phyloP scores from a whole-genome alignment of 2,113 vertebrate genomes.

The Spermophilus dauricus region DNA sequence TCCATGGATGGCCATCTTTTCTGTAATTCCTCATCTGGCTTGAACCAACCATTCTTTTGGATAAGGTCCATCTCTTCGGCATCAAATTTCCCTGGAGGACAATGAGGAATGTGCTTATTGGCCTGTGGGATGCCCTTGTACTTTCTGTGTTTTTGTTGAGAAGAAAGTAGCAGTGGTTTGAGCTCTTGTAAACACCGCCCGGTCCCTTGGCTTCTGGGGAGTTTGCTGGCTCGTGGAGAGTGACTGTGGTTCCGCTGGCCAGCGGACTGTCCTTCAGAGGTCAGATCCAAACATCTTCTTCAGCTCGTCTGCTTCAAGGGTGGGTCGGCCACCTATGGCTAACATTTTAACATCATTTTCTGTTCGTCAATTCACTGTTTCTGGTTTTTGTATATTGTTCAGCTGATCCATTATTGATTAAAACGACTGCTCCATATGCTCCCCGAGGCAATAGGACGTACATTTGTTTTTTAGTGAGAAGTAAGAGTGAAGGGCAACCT shows the following conservation, averaged over 20 bases:
- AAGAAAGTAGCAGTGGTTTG: constrained; percentile 55
- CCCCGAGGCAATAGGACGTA: not conserved
- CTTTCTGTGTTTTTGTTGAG: constrained; percentile 61
- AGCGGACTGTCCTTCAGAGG: constrained; percentile 49
- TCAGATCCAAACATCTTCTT: constrained; percentile 51
- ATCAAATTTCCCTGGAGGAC: constrained; percentile 69
- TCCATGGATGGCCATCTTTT: constrained; percentile 75
- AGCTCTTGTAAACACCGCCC: constrained; percentile 58
- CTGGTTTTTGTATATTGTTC: constrained; percentile 55
- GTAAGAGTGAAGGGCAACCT: not conserved
- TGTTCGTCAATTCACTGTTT: constrained; percentile 31
- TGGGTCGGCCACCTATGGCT: not conserved
- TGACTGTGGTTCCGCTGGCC: not conserved
- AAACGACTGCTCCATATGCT: constrained; percentile 32
- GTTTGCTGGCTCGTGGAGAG: not conserved
- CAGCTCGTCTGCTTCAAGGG: constrained; percentile 43
- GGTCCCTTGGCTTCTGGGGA: constrained; percentile 27
- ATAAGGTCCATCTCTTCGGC: constrained; percentile 74
- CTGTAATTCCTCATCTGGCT: constrained; percentile 74
- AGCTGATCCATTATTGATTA: constrained; percentile 35
- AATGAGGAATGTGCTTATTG: constrained; percentile 57
- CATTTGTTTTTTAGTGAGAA: constrained; percentile 39
- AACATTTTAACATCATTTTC: constrained; percentile 46
- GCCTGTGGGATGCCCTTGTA: constrained; percentile 65
- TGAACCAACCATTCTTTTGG: constrained; percentile 69